Base-by-base conservation (phyloP, 1,140 invertebrate genomes). In the Nebria ingens region DNA sequence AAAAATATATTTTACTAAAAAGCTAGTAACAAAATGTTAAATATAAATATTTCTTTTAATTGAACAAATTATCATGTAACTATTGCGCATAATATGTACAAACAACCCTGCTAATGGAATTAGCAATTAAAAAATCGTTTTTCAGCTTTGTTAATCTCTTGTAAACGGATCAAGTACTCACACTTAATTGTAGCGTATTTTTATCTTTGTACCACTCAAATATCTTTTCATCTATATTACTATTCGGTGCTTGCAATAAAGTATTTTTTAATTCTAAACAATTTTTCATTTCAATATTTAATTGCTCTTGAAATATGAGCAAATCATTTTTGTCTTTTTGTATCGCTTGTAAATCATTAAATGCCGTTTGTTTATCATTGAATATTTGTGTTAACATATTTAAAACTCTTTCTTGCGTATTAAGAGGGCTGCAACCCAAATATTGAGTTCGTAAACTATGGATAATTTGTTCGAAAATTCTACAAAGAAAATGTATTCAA, bases 301-400 rank as follows among this genome's bases (percentile, higher is more conserved):
- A 59, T 29, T 71, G 61, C 23, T 73, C 64, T 55, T 67, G 65
- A 17, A 71, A 60, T 51, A 69, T 62, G 9, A 61, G 58, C 45
- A 58, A 53, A 22, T 73, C 64, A 6, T 63, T 60, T 52, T 63
- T 61, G 29, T 66, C 57, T 55, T 63, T 61, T 55, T 67, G 58
- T 1, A 56, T 57, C 17, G 65, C 56, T 45, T 67, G 62, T 19
- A 65, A 60, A 19, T 54, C 58, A 17, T 63, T 25, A 49, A 62
- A 64, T 11, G 55, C 54, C 11, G 62, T 55, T 20, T 64, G 60
- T 56, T 64, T 65, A 21, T 67, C 63, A 20, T 60, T 61, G 21
- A 56, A 49, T 13, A 67, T 53, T 22, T 57, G 54, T 19, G 51
- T 25, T n/a, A 70, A 51, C 40, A 64, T 65, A 19, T 65, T 54